Evolutionary conservation across 92 coral and sea anemone species (phyloP), one percentile per base, ranked within the genome.

Genomic region (Epizoanthus stellaris): DNA sequence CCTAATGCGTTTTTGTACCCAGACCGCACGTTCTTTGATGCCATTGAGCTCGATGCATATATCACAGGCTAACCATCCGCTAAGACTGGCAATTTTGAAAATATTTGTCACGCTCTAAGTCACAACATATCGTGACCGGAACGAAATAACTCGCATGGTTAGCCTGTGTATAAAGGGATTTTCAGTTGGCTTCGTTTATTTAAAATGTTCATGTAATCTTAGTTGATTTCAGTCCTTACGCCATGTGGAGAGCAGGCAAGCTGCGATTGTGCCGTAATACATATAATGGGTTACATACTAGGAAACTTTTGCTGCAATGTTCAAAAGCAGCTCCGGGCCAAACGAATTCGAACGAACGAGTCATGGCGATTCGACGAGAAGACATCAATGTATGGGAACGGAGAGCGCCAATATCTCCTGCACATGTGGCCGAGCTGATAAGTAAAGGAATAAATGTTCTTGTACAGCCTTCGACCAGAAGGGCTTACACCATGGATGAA

Each of bases 371-470:
- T 23, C 85, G 99, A 47, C 91, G 99, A 58, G 99, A 96, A 87
- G 99, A 96, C 82, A 95, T 96, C 60, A 96, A 96, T 75, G 99
- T 96, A 1, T 96, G 99, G 99, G 99, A 96, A 85, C 81, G 99
- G 81, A 86, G 99, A 16, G 88, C 99, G 4, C 99, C 99, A 2
- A 92, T 96, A 11, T 93, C 98, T 0, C 99, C 99, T 2, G 95
- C 99, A 30, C 99, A 94, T 73, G 99, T 96, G 7, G 93, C 98
- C 0, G 99, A 96, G 85, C 94, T 96, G 17, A 90, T 91, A n/a
- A 84, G 93, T 63, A 95, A 91, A 63, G 99, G 98, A 52, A 93
- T 96, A 11, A 93, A 91, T 68, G 98, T 96, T 20, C 93, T 96
- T 49, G 99, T 96, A 47, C 99, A 96, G 81, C 99, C 99, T 54